Base-by-base conservation (phyloP, 1,140 invertebrate species). In the Drosophila neocordata region DNA sequence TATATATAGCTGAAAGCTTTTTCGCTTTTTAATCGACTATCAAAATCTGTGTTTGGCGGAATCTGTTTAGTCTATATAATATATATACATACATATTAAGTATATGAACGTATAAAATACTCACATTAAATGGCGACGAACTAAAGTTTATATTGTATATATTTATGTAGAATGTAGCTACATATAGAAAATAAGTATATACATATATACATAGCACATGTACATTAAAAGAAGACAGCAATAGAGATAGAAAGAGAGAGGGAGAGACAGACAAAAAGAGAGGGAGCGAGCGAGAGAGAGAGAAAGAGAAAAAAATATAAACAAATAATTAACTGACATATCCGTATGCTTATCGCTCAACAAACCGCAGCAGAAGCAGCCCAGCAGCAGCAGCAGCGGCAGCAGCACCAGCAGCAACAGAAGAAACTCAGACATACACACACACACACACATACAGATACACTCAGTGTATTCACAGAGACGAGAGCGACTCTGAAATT, bases 241-340 rank as follows among this genome's bases (percentile, higher is more conserved):
- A 66, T 35, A 48, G 56, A 73, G 18, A 65, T 60, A 72, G 68
- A 73, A 58, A 37, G 20, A 44, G 24, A 60, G 41, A 65, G 13
- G 15, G n/a, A 41, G 38, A 48, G 22, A 11, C 57, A 61, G 37
- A 37, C 37, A 67, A 51, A 52, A 56, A 71, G 20, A 56, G 68
- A 64, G 12, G 9, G 41, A 11, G 15, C 18, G 18, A 44, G 6
- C 15, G 41, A 44, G 13, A 18, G 13, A 15, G 13, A 18, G 38
- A 20, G 15, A 8, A 9, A 77, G 69, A 63, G 65, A 79, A 80
- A 73, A 77, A 82, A 87, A 88, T 87, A 88, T 87, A 87, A 87
- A 87, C 83, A 87, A 87, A 87, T 87, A 87, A 87, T 87, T 88
- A 87, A 88, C 83, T 87, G 83, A 87, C 83, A 87, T 88, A 87